These are phyloP conservation scores for Malurus cyaneus DNA, from an alignment of 2,113 vertebrate genomes.

Conservation along the genomic window DNA sequence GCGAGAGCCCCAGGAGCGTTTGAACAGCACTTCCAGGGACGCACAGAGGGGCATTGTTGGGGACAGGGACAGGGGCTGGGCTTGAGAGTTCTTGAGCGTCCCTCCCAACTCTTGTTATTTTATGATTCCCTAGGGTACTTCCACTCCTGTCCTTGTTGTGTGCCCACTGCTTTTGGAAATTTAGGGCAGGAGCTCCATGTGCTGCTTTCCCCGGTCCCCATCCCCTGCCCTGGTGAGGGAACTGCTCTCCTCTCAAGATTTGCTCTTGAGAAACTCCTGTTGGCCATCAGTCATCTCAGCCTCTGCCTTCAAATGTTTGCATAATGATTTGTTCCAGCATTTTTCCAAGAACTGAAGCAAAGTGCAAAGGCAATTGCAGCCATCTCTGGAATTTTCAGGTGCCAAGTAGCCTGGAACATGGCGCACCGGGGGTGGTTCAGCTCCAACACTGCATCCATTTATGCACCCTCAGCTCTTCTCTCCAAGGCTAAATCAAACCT, in stretches of 20 bases:
- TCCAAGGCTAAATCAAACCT: background rate
- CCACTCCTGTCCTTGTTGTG: background rate
- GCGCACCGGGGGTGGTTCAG: background rate
- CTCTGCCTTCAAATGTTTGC: background rate
- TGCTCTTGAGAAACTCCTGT: background rate
- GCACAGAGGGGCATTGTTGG: background rate
- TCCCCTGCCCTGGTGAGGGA: background rate
- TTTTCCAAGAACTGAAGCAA: slow-evolving; percentile 33
- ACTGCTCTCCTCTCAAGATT: background rate
- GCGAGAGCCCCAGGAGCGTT: background rate
- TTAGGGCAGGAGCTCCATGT: background rate
- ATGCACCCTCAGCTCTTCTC: background rate
- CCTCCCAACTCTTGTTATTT: background rate
- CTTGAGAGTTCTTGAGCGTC: background rate
- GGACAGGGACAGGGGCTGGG: background rate
- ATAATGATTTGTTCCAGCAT: background rate
- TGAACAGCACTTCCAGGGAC: background rate
- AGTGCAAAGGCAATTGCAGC: background rate
- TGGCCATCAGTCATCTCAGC: slow-evolving; percentile 3
- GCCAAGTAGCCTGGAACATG: background rate
- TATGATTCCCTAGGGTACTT: background rate
- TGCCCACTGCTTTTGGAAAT: background rate
- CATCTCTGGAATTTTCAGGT: background rate
- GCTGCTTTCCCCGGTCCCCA: rapidly evolving
- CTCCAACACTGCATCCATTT: background rate